Evolutionary conservation across 2,797 vertebrate genomes (phyloP).

Genomic region (Lemur catta): DNA sequence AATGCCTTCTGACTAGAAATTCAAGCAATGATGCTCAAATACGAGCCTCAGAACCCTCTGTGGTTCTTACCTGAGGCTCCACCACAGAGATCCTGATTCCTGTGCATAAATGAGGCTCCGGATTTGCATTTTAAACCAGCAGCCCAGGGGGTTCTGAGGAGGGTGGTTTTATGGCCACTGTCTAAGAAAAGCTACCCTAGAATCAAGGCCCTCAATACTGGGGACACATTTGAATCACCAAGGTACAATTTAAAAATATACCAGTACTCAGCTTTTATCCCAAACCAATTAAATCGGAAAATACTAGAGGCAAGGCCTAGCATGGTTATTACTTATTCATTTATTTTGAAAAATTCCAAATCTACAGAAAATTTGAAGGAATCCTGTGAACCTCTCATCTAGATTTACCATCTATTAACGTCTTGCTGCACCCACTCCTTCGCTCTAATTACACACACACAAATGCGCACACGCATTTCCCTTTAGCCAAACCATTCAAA

Average conservation of each 20-base stretch:
- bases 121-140: not conserved
- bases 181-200: not conserved
- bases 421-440: not conserved
- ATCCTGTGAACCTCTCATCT: not conserved
- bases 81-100: not conserved
- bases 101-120: not conserved
- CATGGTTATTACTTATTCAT: not conserved
- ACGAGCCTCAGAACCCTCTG: not conserved
- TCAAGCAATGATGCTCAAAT: not conserved
- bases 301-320: not conserved
- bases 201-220: not conserved
- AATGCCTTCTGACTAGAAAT: not conserved
- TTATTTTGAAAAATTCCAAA: not conserved
- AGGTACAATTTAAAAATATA: not conserved
- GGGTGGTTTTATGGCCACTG: not conserved
- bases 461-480: not conserved
- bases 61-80: not conserved
- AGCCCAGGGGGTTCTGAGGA: not conserved
- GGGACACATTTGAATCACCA: not conserved
- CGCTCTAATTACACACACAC: not conserved
- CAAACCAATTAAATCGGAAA: not conserved
- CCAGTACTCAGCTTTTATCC: not conserved
- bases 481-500: not conserved
- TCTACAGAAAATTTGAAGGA: not conserved
- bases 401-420: not conserved